Evolutionary conservation across 2,113 vertebrate genomes (phyloP), one percentile per base, ranked within the genome.

Genomic region (Tonatia bakeri): DNA sequence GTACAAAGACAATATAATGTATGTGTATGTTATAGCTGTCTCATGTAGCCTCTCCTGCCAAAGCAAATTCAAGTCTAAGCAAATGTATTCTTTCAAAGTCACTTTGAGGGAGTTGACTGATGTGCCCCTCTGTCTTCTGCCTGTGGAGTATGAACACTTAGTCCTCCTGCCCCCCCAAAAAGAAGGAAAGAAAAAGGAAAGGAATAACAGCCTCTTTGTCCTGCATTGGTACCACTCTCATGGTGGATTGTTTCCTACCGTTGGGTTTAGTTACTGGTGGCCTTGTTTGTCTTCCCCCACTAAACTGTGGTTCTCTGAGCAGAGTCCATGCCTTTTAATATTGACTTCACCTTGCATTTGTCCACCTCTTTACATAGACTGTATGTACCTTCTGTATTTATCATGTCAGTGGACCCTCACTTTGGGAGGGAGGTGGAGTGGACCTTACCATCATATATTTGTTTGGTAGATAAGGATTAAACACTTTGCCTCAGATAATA

Each of bases 171-270:
- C 3, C 3, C 17, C 17, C 36, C 11, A 31, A 52, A 86, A 70
- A 38, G 43, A 65, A 69, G 20, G 17, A 70, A 33, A 61, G 24
- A 59, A 43, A 43, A 43, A 82, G 5, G 24, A 81, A 40, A 50
- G 22, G 47, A 52, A 38, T 69, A 13, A 65, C 79, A 33, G 52
- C 28, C 67, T 1, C 9, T 31, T 67, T 45, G 65, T 64, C 83
- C 36, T 7, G 7, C 5, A 7, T 3, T 36, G 86, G 64, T 13
- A 12, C 38, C 15, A 12, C 47, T 67, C 16, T 52, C 13, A 0
- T 0, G 1, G 56, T 28, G 24, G 33, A 14, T 38, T 9, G 3
- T 26, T 45, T n/a, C 16, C 26, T 52, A 17, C 2, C 1, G 9
- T 14, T 54, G 40, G 14, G 13, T 15, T 3, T 31, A 17, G n/a